phyloP scores from a whole-genome alignment of 1,140 invertebrate genomes.

The Drosophila varians region DNA sequence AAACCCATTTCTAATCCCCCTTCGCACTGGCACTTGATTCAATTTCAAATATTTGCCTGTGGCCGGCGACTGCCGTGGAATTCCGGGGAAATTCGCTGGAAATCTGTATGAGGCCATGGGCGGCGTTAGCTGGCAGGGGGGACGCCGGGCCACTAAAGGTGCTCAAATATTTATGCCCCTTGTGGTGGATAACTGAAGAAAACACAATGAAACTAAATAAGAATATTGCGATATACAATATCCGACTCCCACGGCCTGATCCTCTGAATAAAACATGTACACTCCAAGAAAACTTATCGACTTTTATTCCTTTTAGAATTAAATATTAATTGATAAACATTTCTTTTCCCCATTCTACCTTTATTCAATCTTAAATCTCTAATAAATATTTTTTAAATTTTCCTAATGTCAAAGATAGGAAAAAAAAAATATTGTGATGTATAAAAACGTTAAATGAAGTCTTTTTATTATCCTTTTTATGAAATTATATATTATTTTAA shows the following conservation, averaged over 20 bases:
- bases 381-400: no score
- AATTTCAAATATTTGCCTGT: constrained; percentile 39
- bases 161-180: constrained; percentile 57
- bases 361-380: no score
- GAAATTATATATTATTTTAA: no score
- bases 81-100: constrained; percentile 1
- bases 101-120: not conserved
- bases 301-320: no score
- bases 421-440: no score
- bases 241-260: constrained; percentile 32
- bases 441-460: no score
- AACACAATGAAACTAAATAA: constrained; percentile 62
- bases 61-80: constrained; percentile 2
- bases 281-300: constrained; percentile 13
- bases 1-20: constrained; percentile 32
- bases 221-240: constrained; percentile 59
- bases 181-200: constrained; percentile 45
- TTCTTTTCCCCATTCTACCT: no score
- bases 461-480: no score
- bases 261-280: constrained; percentile 47
- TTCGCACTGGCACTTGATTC: constrained; percentile 40
- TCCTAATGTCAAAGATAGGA: no score
- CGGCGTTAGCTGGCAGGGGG: not conserved
- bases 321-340: no score
- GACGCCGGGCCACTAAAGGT: constrained; percentile 29